Conservation (phyloP, 2,888 invertebrate species). For the Drosophila mimetica region DNA sequence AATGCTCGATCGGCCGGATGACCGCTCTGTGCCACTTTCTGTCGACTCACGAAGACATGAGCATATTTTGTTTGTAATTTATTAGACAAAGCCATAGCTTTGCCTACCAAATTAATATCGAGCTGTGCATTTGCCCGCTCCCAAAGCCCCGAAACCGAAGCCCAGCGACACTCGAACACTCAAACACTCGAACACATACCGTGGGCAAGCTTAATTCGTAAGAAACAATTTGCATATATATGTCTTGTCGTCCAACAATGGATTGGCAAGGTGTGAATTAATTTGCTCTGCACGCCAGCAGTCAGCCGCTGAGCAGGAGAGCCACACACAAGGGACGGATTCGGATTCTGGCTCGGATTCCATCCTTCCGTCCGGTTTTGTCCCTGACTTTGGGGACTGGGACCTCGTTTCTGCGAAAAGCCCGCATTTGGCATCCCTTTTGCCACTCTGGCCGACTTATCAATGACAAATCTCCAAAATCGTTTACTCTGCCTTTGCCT, state of each 20-base stretch:
- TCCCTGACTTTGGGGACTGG: constrained; percentile 13
- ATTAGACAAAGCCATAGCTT: constrained; percentile 76
- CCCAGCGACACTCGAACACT: not conserved
- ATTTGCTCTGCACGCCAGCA: constrained; percentile 80
- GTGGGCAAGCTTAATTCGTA: constrained; percentile 64
- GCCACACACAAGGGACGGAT: constrained; percentile 63
- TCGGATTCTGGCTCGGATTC: no score
- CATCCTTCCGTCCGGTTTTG: constrained; percentile 37
- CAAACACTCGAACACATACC: not conserved
- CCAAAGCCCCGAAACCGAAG: not conserved
- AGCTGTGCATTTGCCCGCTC: constrained; percentile 13
- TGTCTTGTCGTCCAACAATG: constrained; percentile 72
- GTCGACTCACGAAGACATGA: constrained; percentile 77
- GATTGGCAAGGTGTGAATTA: constrained; percentile 83
- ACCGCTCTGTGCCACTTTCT: constrained; percentile 65
- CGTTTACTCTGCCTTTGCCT: constrained; percentile 71
- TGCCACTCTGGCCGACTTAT: constrained; percentile 71
- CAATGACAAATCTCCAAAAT: constrained; percentile 80
- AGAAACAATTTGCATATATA: constrained; percentile 82
- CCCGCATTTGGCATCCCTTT: constrained; percentile 58
- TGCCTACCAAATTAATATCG: constrained; percentile 77
- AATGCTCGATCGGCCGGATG: constrained; percentile 27
- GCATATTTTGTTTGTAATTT: constrained; percentile 81
- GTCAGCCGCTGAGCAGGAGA: constrained; percentile 66
- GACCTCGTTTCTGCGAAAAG: constrained; percentile 66